Evolutionary conservation across 2,113 vertebrate genomes (phyloP).

Genomic region (Phainopepla nitens): DNA sequence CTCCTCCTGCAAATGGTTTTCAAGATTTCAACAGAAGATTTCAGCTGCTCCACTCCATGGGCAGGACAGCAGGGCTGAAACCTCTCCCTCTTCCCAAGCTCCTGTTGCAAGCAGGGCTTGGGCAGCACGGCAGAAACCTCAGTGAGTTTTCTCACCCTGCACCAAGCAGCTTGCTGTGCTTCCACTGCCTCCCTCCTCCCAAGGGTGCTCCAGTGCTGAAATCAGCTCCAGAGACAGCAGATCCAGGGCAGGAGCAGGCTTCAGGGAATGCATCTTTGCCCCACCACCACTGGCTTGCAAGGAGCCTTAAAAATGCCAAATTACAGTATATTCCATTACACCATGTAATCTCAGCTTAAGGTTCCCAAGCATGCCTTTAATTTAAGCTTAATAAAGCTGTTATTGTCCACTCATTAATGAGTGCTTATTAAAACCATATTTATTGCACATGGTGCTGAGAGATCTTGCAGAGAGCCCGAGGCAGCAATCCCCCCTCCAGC

Average conservation of each 20-base stretch:
- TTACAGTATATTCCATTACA: constrained; percentile 44
- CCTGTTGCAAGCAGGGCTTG: accelerated
- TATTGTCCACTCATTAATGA: constrained; percentile 59
- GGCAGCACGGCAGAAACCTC: not conserved
- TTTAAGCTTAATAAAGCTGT: constrained; percentile 63
- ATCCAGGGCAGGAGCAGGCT: not conserved
- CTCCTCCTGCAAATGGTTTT: no score
- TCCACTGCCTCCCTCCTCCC: not conserved
- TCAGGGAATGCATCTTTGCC: not conserved
- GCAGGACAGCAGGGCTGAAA: not conserved
- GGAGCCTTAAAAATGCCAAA: not conserved
- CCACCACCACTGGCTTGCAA: not conserved
- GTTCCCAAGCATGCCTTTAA: constrained; percentile 53
- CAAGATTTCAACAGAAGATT: no score
- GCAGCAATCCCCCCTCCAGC: not conserved
- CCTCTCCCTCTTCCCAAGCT: not conserved
- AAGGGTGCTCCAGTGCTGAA: not conserved
- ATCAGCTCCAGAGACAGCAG: not conserved
- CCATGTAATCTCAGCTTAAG: not conserved
- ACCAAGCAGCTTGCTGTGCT: accelerated
- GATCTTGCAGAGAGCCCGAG: not conserved
- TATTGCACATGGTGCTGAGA: not conserved
- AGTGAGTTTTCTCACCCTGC: not conserved
- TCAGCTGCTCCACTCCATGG: accelerated
- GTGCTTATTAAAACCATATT: constrained; percentile 55